phyloP scores from a whole-genome alignment of 2,797 vertebrate species.

The Trachurus trachurus region DNA sequence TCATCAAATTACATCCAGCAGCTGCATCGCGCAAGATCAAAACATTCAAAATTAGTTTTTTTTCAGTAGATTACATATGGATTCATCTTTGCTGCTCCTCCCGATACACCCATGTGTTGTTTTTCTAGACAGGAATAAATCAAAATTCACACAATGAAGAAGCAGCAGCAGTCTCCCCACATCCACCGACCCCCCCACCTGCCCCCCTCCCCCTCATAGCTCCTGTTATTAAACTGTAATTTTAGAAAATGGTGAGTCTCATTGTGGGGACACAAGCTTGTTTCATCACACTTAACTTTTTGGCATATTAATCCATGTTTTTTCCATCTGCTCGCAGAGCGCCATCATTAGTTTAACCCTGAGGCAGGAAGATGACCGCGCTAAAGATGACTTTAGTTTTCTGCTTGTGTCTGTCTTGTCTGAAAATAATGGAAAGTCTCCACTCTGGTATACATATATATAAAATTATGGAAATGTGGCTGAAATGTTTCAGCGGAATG shows the following conservation, averaged over 20 bases:
- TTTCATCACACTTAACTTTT: constrained; percentile 73
- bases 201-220: not conserved
- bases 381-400: constrained; percentile 39
- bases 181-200: constrained; percentile 7
- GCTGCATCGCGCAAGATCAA: constrained; percentile 20
- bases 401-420: constrained; percentile 23
- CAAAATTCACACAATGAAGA: constrained; percentile 72
- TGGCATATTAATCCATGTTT: constrained; percentile 60
- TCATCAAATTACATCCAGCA: constrained; percentile 38
- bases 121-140: constrained; percentile 59
- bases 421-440: constrained; percentile 37
- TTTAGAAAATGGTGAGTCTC: constrained; percentile 59
- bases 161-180: constrained; percentile 43
- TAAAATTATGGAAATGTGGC: constrained; percentile 52
- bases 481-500: constrained; percentile 38
- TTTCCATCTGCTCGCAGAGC: constrained; percentile 57
- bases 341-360: constrained; percentile 69
- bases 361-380: constrained; percentile 42
- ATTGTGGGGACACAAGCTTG: constrained; percentile 59
- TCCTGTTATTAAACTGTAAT: constrained; percentile 62
- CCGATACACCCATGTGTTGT: constrained; percentile 48
- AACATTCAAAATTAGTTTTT: constrained; percentile 24
- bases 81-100: constrained; percentile 6
- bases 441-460: constrained; percentile 15
- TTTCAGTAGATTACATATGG: constrained; percentile 43